phyloP scores from a whole-genome alignment of 2,888 invertebrate genomes.

The Thera britannica region DNA sequence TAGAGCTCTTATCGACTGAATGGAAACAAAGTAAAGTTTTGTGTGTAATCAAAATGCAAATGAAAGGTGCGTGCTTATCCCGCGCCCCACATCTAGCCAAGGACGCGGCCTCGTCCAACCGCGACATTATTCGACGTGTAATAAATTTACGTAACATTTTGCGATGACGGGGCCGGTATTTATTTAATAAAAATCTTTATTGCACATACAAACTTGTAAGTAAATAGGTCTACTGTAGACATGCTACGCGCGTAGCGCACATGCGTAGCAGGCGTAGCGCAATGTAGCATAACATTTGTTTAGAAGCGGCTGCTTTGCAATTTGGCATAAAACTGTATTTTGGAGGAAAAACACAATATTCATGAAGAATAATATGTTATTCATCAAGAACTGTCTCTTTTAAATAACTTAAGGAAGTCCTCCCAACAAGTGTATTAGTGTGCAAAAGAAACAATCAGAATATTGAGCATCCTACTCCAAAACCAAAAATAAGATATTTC shows the following conservation, averaged over 20 bases:
- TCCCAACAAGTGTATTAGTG: too few relatives aligned
- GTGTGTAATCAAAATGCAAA: conserved; percentile 81
- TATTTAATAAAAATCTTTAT: conserved; percentile 33
- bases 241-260: conserved; percentile 13
- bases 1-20: conserved; percentile 62
- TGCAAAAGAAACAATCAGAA: too few relatives aligned
- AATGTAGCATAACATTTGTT: neutral
- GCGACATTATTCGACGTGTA: conserved; percentile 54
- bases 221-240: conserved; percentile 5
- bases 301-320: neutral
- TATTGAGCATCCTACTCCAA: too few relatives aligned
- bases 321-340: too few relatives aligned
- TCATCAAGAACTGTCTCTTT: too few relatives aligned
- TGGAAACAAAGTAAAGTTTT: conserved; percentile 56
- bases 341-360: too few relatives aligned
- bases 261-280: conserved; percentile 11
- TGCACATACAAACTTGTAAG: conserved; percentile 23
- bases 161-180: conserved; percentile 33
- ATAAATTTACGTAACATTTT: conserved; percentile 43
- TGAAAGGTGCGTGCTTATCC: conserved; percentile 76
- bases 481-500: too few relatives aligned
- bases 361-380: too few relatives aligned
- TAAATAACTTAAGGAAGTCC: too few relatives aligned
- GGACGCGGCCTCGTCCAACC: conserved; percentile 69
- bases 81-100: conserved; percentile 79